These are phyloP conservation scores for Rhingia rostrata DNA, from an alignment of 2,888 invertebrate genomes.

Conservation along the genomic window DNA sequence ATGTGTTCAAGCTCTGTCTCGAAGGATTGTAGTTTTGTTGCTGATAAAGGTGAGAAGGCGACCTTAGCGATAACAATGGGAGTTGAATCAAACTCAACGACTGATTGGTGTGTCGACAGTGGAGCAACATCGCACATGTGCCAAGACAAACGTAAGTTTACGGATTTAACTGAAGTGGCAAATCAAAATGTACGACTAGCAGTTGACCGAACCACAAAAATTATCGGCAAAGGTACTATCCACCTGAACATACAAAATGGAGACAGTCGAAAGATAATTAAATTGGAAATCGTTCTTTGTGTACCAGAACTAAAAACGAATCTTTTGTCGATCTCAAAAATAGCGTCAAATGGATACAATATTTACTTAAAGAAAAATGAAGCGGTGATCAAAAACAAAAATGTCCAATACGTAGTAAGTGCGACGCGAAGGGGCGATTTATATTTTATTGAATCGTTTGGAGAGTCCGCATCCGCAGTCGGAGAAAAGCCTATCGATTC, in stretches of 20 bases:
- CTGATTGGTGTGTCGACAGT: constrained; percentile 46
- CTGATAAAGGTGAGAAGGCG: background rate
- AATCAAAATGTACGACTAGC: constrained; percentile 61
- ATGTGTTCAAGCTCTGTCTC: background rate
- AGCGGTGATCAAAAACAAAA: constrained; percentile 1
- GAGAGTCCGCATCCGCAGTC: constrained; percentile 10
- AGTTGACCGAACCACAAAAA: constrained; percentile 56
- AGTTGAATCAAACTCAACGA: background rate
- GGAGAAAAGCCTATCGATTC: constrained; percentile 1
- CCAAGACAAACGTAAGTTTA: constrained; percentile 37
- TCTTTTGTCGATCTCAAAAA: constrained; percentile 70
- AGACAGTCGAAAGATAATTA: constrained; percentile 27
- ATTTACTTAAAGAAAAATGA: constrained; percentile 40
- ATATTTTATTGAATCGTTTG: constrained; percentile 5
- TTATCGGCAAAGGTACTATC: constrained; percentile 58
- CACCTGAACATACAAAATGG: constrained; percentile 2
- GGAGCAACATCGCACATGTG: constrained; percentile 50
- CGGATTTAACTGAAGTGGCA: constrained; percentile 7
- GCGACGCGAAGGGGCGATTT: constrained; percentile 17
- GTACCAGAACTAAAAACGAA: constrained; percentile 63
- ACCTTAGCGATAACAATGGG: constrained; percentile 6
- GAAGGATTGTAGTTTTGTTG: background rate
- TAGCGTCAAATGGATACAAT: constrained; percentile 60
- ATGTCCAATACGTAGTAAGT: no score
- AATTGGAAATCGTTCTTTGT: constrained; percentile 58